These are phyloP conservation scores for Meghimatium bilineatum DNA, from an alignment of 2,888 invertebrate genomes.

Conservation along the genomic window DNA sequence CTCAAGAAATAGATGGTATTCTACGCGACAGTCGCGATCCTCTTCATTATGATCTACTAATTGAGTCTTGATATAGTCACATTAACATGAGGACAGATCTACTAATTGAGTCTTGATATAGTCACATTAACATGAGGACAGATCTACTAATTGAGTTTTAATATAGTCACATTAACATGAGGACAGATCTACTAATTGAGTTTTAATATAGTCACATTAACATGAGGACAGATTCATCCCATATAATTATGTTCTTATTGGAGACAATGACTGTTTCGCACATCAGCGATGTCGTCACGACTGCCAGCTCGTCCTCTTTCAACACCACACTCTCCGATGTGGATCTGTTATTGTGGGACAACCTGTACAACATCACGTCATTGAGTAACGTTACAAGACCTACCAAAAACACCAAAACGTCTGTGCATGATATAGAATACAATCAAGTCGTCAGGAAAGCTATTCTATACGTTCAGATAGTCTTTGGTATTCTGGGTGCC, in stretches of 20 bases:
- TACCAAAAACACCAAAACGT: conserved; percentile 29
- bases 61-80: too few species aligned
- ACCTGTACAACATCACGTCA: neutral
- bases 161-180: neutral
- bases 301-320: neutral
- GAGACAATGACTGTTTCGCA: neutral
- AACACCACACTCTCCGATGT: neutral
- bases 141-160: neutral
- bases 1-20: too few species aligned
- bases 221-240: neutral
- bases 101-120: too few species aligned
- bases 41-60: too few species aligned
- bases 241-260: neutral
- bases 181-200: neutral
- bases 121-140: too few species aligned
- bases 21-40: too few species aligned
- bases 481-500: conserved; percentile 69
- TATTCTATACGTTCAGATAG: conserved; percentile 67
- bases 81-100: too few species aligned
- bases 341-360: neutral
- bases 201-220: neutral
- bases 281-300: neutral
- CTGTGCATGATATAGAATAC: conserved; percentile 70
- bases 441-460: conserved; percentile 63
- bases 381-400: neutral